Percentiles rank a stretch among this genome's conserved stretches.
phyloP scores from a whole-genome alignment of 2,888 invertebrate genomes.

The Pseudoips prasinana region DNA sequence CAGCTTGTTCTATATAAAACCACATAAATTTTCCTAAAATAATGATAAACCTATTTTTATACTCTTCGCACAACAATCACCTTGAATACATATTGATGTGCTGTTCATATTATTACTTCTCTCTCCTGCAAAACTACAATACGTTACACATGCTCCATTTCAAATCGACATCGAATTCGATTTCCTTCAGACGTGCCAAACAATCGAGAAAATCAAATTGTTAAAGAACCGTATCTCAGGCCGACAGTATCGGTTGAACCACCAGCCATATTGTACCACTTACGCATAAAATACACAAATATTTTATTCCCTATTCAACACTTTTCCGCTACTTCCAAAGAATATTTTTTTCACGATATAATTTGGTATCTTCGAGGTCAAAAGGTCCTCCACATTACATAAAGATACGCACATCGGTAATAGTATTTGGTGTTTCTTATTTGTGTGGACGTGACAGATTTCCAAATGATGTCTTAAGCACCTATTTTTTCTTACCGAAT shows the following conservation, averaged over 20 bases:
- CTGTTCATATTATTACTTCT: no score
- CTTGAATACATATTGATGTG: no score
- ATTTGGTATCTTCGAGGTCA: slow-evolving; percentile 23
- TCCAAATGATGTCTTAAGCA: slow-evolving; percentile 9
- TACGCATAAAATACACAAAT: slow-evolving; percentile 17
- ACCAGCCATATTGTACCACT: slow-evolving; percentile 6
- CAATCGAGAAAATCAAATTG: slow-evolving; percentile 8
- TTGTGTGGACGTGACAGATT: slow-evolving; percentile 22
- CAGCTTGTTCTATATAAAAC: no score
- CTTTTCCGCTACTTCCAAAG: slow-evolving; percentile 4
- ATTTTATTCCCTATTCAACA: slow-evolving; percentile 21
- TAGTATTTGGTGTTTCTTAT: slow-evolving; percentile 25
- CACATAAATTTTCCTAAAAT: no score
- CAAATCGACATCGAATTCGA: slow-evolving; percentile 3
- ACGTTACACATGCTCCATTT: no score
- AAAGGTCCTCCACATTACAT: slow-evolving; percentile 23
- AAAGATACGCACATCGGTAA: slow-evolving; percentile 22
- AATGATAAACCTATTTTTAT: no score
- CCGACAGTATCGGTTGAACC: slow-evolving; percentile 10
- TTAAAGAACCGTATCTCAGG: slow-evolving; percentile 8
- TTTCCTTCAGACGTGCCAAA: slow-evolving; percentile 7
- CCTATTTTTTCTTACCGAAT: slow-evolving; percentile 1
- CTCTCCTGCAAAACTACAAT: no score
- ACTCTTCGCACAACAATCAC: no score
- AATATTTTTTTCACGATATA: no score